A percentile compares a stretch with the other conserved stretches of the same genome.
phyloP scores from a whole-genome alignment of 2,797 vertebrate genomes.

The Gadopsis bispinosus region DNA sequence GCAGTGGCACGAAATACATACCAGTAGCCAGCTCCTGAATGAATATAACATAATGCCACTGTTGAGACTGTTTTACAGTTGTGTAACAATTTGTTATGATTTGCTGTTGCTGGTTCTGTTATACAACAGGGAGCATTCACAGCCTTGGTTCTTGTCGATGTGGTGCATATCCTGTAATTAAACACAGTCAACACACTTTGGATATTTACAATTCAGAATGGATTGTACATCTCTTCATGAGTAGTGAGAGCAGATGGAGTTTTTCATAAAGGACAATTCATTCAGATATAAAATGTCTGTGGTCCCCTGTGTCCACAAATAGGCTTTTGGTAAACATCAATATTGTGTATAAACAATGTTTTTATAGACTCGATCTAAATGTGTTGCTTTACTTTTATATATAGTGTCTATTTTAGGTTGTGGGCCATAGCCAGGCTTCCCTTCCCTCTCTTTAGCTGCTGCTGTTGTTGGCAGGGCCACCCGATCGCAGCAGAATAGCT shows the following conservation, averaged over 20 bases:
- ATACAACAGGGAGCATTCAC: conserved; percentile 61
- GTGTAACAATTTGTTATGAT: conserved; percentile 65
- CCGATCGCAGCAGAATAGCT: conserved; percentile 69
- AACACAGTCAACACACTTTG: conserved; percentile 55
- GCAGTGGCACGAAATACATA: conserved; percentile 48
- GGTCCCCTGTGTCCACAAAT: conserved; percentile 66
- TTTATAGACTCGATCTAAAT: conserved; percentile 77
- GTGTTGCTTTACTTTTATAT: conserved; percentile 71
- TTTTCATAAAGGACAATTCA: conserved; percentile 71
- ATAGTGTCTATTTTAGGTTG: conserved; percentile 75
- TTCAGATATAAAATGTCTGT: conserved; percentile 66
- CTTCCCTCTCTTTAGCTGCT: conserved; percentile 74
- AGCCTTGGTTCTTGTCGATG: conserved; percentile 41
- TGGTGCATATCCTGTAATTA: conserved; percentile 64
- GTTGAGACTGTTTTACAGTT: conserved; percentile 59
- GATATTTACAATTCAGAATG: conserved; percentile 61
- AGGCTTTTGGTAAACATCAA: conserved; percentile 74
- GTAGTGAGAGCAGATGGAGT: conserved; percentile 41
- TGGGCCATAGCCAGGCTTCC: conserved; percentile 74
- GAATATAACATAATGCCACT: conserved; percentile 52
- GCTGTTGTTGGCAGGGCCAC: conserved; percentile 78
- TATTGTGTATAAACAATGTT: conserved; percentile 71
- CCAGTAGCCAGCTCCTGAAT: conserved; percentile 58
- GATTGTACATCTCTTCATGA: conserved; percentile 33
- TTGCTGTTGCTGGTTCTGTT: conserved; percentile 49